phyloP scores from a whole-genome alignment of 1,140 invertebrate species.

The Thrips palmi region DNA sequence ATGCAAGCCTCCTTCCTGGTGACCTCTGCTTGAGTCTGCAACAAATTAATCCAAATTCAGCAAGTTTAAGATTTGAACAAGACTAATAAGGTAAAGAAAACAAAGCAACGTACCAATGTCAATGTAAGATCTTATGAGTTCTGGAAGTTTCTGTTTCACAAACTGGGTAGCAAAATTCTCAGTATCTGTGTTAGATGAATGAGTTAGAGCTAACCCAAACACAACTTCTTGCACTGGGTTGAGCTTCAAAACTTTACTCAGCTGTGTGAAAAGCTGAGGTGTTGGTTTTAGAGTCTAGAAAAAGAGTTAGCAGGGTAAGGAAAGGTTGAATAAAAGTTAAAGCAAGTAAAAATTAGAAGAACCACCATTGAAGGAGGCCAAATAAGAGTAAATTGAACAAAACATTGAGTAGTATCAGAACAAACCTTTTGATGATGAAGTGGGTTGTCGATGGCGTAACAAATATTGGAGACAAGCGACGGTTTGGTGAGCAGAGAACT shows the following conservation, averaged over 20 bases:
- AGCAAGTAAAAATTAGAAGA: not conserved
- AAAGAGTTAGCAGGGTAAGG: too few relatives aligned
- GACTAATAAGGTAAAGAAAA: slow-evolving; percentile 5
- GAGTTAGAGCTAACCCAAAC: slow-evolving; percentile 62
- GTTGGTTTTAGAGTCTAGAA: slow-evolving; percentile 54
- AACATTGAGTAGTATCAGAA: not conserved
- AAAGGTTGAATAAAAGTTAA: slow-evolving; percentile 9
- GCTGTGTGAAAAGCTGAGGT: slow-evolving; percentile 55
- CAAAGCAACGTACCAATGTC: slow-evolving; percentile 36
- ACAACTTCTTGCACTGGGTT: slow-evolving; percentile 76
- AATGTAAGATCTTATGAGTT: slow-evolving; percentile 66
- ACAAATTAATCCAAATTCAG: slow-evolving; percentile 1
- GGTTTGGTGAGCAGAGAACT: slow-evolving; percentile 50
- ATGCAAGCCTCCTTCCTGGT: slow-evolving; percentile 63
- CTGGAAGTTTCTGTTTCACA: slow-evolving; percentile 61
- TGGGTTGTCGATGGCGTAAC: slow-evolving; percentile 59
- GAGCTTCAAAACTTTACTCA: slow-evolving; percentile 67
- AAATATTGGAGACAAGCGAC: slow-evolving; percentile 52
- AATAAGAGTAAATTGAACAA: not conserved
- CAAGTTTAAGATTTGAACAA: slow-evolving; percentile 1
- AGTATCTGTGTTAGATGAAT: slow-evolving; percentile 59
- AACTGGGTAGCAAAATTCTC: slow-evolving; percentile 50
- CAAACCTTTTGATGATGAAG: slow-evolving; percentile 36
- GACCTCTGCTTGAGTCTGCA: slow-evolving; percentile 30
- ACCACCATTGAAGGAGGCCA: not conserved